phyloP scores from a whole-genome alignment of 2,113 vertebrate genomes.

The Ivindomyrus marchei region DNA sequence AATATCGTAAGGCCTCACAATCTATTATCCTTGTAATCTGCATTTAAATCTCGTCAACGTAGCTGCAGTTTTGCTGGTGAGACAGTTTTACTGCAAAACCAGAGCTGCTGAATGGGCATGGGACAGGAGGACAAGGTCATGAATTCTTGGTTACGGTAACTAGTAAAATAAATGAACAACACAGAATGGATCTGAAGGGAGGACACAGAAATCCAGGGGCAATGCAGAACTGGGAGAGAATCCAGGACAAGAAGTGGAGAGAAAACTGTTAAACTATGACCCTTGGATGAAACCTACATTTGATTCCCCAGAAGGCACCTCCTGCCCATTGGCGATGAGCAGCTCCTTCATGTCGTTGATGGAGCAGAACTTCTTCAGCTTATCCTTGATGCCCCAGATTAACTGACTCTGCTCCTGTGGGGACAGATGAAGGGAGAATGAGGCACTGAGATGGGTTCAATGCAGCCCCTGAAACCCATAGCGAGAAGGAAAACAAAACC shows the following conservation, averaged over 20 bases:
- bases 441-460: not conserved
- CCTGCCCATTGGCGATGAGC: slow-evolving; percentile 87
- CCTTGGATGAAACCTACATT: slow-evolving; percentile 65
- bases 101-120: not conserved
- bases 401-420: slow-evolving; percentile 82
- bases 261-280: not conserved
- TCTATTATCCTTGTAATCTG: not conserved
- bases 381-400: slow-evolving; percentile 92
- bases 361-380: slow-evolving; percentile 83
- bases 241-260: not conserved
- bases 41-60: not conserved
- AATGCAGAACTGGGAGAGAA: not conserved
- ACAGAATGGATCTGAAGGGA: not conserved
- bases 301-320: slow-evolving; percentile 87
- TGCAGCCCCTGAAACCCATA: not conserved
- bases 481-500: not conserved
- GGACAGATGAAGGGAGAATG: slow-evolving; percentile 17
- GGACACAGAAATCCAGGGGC: not conserved
- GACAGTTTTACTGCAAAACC: not conserved
- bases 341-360: slow-evolving; percentile 89
- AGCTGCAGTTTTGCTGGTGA: not conserved
- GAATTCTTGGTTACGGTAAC: not conserved
- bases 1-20: not conserved
- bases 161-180: not conserved
- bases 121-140: not conserved